These are phyloP conservation scores for Deilephila elpenor DNA, from an alignment of 2,888 invertebrate genomes.

Conservation along the genomic window DNA sequence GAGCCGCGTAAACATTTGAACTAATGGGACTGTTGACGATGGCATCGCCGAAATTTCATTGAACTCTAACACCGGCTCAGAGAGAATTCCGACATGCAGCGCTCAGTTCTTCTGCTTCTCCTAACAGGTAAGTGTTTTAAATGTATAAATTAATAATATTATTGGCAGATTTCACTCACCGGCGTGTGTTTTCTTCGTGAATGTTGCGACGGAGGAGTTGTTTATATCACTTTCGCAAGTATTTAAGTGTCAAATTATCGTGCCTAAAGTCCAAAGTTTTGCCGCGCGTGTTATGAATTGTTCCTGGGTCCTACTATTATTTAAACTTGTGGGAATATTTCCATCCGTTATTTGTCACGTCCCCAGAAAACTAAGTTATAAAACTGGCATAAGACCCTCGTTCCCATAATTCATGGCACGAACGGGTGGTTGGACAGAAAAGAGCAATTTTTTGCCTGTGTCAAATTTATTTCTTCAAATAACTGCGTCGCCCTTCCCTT, in stretches of 20 bases:
- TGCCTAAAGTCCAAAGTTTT: background rate
- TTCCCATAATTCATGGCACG: slow-evolving; percentile 59
- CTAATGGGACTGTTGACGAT: slow-evolving; percentile 66
- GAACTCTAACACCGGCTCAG: slow-evolving; percentile 53
- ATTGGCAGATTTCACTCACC: background rate
- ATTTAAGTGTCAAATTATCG: background rate
- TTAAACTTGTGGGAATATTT: slow-evolving; percentile 16
- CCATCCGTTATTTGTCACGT: slow-evolving; percentile 55
- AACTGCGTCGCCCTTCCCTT: slow-evolving; percentile 35
- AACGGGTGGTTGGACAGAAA: slow-evolving; percentile 60
- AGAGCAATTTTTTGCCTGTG: slow-evolving; percentile 64
- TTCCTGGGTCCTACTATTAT: background rate
- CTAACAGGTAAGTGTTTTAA: slow-evolving; percentile 68
- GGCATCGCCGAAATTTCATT: slow-evolving; percentile 62
- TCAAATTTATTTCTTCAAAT: slow-evolving; percentile 58
- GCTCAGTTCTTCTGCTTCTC: slow-evolving; percentile 69
- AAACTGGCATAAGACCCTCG: slow-evolving; percentile 62
- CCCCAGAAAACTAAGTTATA: slow-evolving; percentile 66
- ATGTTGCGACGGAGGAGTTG: background rate
- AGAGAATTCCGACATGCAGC: slow-evolving; percentile 71
- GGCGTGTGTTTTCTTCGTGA: background rate
- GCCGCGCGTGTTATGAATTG: background rate
- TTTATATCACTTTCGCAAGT: slow-evolving; percentile 8
- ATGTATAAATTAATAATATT: slow-evolving; percentile 35
- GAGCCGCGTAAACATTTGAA: slow-evolving; percentile 80